Conservation (phyloP, 53 echinoderm and acorn worm genomes). For the Holothuria leucospilota region DNA sequence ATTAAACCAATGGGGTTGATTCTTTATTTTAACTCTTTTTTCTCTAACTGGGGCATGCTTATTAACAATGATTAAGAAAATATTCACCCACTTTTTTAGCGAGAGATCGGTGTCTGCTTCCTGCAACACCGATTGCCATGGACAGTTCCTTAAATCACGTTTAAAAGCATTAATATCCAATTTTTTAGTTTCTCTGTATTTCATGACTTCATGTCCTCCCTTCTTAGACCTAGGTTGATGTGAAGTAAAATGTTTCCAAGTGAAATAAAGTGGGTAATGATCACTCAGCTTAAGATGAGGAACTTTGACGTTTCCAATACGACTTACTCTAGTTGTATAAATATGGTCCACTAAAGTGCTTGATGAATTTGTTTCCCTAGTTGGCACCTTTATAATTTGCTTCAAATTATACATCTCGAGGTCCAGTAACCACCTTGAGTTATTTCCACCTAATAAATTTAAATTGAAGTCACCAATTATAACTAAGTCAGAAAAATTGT, state of each 20-base stretch:
- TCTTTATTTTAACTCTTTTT: background rate
- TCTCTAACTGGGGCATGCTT: background rate
- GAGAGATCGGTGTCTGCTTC: background rate
- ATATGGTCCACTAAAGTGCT: background rate
- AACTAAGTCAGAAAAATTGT: background rate
- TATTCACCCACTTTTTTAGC: background rate
- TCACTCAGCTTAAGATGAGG: background rate
- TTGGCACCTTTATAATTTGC: constrained; percentile 1
- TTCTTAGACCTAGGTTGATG: background rate
- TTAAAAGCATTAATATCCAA: background rate
- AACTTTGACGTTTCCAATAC: background rate
- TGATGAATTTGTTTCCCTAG: constrained; percentile 1
- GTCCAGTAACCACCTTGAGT: background rate
- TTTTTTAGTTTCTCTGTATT: background rate
- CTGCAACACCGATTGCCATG: background rate
- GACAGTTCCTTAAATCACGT: background rate
- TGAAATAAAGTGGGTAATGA: background rate
- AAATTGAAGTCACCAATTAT: background rate
- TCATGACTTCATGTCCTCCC: background rate
- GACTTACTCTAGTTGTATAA: background rate
- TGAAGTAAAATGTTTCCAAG: no score
- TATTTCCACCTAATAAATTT: background rate
- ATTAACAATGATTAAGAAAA: constrained; percentile 4
- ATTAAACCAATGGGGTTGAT: background rate
- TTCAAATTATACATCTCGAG: background rate